Base-by-base conservation (phyloP, 2,797 vertebrate genomes). In the Spinus olivaceus region DNA sequence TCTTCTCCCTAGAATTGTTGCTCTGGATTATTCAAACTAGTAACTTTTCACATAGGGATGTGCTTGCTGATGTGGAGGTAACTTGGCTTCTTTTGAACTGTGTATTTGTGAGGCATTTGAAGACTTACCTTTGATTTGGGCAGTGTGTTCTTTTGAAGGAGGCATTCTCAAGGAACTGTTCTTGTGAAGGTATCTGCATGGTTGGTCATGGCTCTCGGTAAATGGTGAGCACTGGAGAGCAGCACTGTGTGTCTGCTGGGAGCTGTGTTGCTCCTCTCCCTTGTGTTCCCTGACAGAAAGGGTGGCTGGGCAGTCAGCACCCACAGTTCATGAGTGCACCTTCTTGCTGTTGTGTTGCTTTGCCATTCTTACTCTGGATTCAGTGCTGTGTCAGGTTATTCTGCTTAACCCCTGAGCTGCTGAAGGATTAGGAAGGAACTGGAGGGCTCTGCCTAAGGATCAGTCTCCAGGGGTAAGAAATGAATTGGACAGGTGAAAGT, bases 161-260 rank as follows among this genome's bases (percentile, higher is more conserved):
- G 51, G 41, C 10, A 13, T 5, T 6, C 39, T 44, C 37, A 42
- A 22, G 37, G 23, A 69, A 5, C 13, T 54, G 28, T 39, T 41
- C 4, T 3, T 71, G 7, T n/a, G 17, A 46, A 60, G 25, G 33
- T 44, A 2, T 24, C 73, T 78, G 30, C 11, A 3, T 16, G 50
- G 25, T 47, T 87, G 49, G 13, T 46, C 59, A 35, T 0, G 1
- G 2, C 41, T 87, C 8, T 53, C 74, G 50, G 24, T 64, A 9
- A 39, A 10, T 4, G 47, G 23, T 2, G 2, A 41, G 37, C 5
- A 0, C 3, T 54, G 37, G 53, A 67, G 53, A 67, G 1, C 33
- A 33, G 14, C 44, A 3, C 15, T 1, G 3, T 5, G 32, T 39
- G n/a, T 39, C 7, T 67, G 54, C 8, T 37, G 2, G 12, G 33